A percentile compares a stretch with the other conserved stretches of the same genome.
phyloP scores from a whole-genome alignment of 1,140 invertebrate species.

The Chymomyza costata region DNA sequence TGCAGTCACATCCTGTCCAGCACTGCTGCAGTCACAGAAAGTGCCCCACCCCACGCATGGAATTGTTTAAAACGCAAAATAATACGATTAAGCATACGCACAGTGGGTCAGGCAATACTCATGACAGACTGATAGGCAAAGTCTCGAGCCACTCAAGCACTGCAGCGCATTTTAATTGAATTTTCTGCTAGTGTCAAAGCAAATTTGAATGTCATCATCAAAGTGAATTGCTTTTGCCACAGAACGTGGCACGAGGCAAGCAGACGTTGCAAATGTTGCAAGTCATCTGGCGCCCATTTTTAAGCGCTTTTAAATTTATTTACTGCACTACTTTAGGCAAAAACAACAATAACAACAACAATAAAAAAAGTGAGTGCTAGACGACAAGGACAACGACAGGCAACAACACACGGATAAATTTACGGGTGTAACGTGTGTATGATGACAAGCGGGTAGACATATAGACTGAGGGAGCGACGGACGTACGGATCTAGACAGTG shows the following conservation, averaged over 20 bases:
- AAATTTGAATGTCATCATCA: slow-evolving; percentile 53
- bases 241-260: slow-evolving; percentile 14
- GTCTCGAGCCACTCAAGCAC: slow-evolving; percentile 9
- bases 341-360: not conserved
- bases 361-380: slow-evolving; percentile 14
- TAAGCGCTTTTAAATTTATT: slow-evolving; percentile 67
- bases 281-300: slow-evolving; percentile 53
- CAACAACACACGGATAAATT: slow-evolving; percentile 54
- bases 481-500: slow-evolving; percentile 16
- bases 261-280: slow-evolving; percentile 38
- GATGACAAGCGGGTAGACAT: slow-evolving; percentile 44
- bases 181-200: slow-evolving; percentile 60
- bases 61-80: slow-evolving; percentile 13
- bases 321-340: slow-evolving; percentile 34
- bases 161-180: slow-evolving; percentile 64
- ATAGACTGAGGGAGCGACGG: slow-evolving; percentile 2
- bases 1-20: slow-evolving; percentile 10
- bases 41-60: slow-evolving; percentile 9
- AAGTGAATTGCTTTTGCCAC: slow-evolving; percentile 1
- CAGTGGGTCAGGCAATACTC: not conserved
- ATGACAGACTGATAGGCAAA: not conserved
- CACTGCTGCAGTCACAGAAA: not conserved
- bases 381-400: slow-evolving; percentile 25
- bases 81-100: slow-evolving; percentile 27
- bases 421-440: slow-evolving; percentile 62